Percentiles rank a stretch among this genome's conserved stretches.
These are phyloP conservation scores for Prolemur simus DNA, from an alignment of 2,113 vertebrate species.

Conservation along the genomic window DNA sequence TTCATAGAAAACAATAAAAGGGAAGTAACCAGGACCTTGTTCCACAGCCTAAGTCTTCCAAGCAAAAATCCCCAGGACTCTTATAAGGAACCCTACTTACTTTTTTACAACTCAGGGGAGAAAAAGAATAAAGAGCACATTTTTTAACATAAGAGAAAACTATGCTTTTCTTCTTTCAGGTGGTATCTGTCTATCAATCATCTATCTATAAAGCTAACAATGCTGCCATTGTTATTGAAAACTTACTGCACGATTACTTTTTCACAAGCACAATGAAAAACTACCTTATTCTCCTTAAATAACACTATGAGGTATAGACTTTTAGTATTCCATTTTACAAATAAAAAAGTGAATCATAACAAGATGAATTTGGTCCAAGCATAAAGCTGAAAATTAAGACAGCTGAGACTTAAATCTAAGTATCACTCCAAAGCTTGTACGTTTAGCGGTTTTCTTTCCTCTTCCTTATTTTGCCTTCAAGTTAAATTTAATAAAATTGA, in stretches of 20 bases:
- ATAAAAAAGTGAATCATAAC: not conserved
- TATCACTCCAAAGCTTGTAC: not conserved
- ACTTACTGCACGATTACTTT: not conserved
- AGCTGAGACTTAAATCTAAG: not conserved
- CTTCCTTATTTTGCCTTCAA: not conserved
- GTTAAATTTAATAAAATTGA: slow-evolving; percentile 14
- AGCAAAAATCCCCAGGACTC: not conserved
- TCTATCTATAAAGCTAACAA: not conserved
- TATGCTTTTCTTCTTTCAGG: not conserved
- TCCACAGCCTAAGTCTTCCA: not conserved
- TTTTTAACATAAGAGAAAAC: not conserved
- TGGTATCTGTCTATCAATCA: too few species aligned
- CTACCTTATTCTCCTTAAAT: not conserved
- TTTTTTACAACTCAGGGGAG: not conserved
- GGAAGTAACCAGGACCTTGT: not conserved
- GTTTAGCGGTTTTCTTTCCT: not conserved
- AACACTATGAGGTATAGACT: not conserved
- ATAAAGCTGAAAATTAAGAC: not conserved
- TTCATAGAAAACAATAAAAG: not conserved
- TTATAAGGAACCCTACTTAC: too few species aligned
- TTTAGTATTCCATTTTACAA: not conserved
- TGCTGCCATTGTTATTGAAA: not conserved
- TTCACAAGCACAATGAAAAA: not conserved
- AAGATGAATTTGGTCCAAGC: not conserved
- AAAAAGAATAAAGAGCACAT: not conserved